Percentiles rank a stretch among this genome's conserved stretches.
Conservation (phyloP, 2,888 invertebrate species). For the Encarsia formosa region DNA sequence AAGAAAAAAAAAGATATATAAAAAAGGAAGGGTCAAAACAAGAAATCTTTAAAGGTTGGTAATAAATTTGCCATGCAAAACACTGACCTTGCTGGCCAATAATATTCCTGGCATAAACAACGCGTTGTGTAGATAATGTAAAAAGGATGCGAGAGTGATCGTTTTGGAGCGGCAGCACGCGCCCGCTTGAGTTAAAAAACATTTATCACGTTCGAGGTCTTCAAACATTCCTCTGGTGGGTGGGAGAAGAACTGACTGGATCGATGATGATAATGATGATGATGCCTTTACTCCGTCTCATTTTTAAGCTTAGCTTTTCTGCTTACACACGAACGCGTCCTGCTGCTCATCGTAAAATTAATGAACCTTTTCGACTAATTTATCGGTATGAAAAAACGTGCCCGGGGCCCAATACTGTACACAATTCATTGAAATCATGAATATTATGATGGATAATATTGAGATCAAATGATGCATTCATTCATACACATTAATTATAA, state of each 20-base stretch:
- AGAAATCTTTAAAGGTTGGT: too few relatives aligned
- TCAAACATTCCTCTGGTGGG: slow-evolving; percentile 35
- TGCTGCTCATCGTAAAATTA: slow-evolving; percentile 45
- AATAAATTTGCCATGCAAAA: too few relatives aligned
- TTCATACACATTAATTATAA: too few relatives aligned
- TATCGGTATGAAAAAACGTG: slow-evolving; percentile 34
- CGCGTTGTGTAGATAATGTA: not conserved
- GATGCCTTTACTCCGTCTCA: not conserved
- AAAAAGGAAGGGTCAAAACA: too few relatives aligned
- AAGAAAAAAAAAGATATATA: too few relatives aligned
- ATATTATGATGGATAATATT: too few relatives aligned
- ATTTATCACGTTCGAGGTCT: slow-evolving; percentile 41
- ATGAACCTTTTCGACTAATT: slow-evolving; percentile 50
- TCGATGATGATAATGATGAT: too few relatives aligned
- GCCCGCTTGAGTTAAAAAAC: slow-evolving; percentile 9
- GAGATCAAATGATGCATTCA: too few relatives aligned
- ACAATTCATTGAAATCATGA: slow-evolving; percentile 16
- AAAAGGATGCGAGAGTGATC: not conserved
- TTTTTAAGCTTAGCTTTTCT: slow-evolving; percentile 12
- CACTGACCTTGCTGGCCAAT: not conserved
- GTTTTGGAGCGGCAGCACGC: not conserved
- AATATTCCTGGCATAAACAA: not conserved
- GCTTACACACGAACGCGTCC: not conserved
- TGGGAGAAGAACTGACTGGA: slow-evolving; percentile 29
- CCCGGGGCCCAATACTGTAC: not conserved